Conservation (phyloP, 2,113 vertebrate genomes). For the Monarcha castaneiventris region DNA sequence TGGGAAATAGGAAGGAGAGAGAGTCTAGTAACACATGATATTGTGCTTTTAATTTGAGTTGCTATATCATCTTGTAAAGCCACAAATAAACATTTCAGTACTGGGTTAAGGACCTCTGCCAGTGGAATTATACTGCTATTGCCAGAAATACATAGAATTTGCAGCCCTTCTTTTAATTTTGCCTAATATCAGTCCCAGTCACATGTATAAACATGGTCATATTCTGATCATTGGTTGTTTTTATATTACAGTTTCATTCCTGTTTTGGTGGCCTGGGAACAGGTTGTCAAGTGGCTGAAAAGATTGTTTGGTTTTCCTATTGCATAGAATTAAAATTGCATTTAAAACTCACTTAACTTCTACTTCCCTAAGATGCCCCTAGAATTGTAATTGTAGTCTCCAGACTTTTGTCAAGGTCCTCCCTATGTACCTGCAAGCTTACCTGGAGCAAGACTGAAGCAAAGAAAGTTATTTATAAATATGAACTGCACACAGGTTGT, state of each 20-base stretch:
- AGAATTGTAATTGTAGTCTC: neutral
- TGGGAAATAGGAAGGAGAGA: neutral
- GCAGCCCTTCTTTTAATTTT: neutral
- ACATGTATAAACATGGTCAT: neutral
- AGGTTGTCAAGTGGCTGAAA: neutral
- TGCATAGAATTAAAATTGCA: neutral
- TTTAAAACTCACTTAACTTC: neutral
- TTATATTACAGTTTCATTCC: neutral
- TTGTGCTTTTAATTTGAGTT: neutral
- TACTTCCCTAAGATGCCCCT: neutral
- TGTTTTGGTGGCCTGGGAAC: neutral
- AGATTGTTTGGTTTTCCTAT: neutral
- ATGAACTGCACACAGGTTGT: neutral
- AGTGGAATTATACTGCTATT: neutral
- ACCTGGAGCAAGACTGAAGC: neutral
- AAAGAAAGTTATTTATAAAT: neutral
- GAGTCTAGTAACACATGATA: neutral
- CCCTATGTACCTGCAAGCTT: neutral
- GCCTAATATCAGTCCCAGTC: neutral
- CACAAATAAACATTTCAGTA: neutral
- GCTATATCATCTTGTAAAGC: neutral
- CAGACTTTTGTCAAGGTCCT: neutral
- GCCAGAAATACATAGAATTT: neutral
- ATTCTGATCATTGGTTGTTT: neutral
- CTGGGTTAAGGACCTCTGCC: neutral